Conservation (phyloP, 2,888 invertebrate species). For the Mycalesis mineus region DNA sequence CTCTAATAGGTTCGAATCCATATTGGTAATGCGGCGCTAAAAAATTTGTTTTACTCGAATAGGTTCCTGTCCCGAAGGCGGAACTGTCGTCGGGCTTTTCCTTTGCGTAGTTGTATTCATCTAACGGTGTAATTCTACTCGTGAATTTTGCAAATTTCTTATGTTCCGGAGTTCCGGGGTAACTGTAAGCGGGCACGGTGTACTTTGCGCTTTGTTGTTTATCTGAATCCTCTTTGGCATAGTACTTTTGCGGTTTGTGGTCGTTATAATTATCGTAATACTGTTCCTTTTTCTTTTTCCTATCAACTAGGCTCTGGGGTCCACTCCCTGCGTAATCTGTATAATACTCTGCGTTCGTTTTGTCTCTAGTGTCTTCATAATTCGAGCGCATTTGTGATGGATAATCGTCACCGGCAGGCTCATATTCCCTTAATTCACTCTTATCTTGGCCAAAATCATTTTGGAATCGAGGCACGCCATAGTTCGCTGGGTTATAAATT, state of each 20-base stretch:
- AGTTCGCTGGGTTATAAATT: slow-evolving; percentile 56
- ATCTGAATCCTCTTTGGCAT: slow-evolving; percentile 37
- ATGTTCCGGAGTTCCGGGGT: slow-evolving; percentile 42
- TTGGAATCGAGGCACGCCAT: slow-evolving; percentile 48
- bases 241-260: slow-evolving; percentile 52
- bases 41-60: slow-evolving; percentile 54
- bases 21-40: slow-evolving; percentile 73
- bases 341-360: slow-evolving; percentile 59
- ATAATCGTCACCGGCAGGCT: slow-evolving; percentile 53
- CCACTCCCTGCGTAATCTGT: slow-evolving; percentile 57
- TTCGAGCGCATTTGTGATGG: slow-evolving; percentile 53
- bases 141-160: slow-evolving; percentile 50
- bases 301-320: slow-evolving; percentile 55
- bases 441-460: slow-evolving; percentile 49
- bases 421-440: slow-evolving; percentile 59
- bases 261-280: slow-evolving; percentile 62
- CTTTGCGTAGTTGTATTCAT: slow-evolving; percentile 55
- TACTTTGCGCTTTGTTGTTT: slow-evolving; percentile 53
- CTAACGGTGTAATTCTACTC: slow-evolving; percentile 38
- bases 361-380: slow-evolving; percentile 60
- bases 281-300: slow-evolving; percentile 53
- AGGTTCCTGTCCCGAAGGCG: slow-evolving; percentile 53
- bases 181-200: slow-evolving; percentile 40
- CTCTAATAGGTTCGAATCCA: slow-evolving; percentile 65
- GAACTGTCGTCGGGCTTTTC: slow-evolving; percentile 51